Percentiles rank a stretch among this genome's conserved stretches.
Evolutionary conservation across 2,113 vertebrate species (phyloP).

Genomic region (Pao palembangensis): DNA sequence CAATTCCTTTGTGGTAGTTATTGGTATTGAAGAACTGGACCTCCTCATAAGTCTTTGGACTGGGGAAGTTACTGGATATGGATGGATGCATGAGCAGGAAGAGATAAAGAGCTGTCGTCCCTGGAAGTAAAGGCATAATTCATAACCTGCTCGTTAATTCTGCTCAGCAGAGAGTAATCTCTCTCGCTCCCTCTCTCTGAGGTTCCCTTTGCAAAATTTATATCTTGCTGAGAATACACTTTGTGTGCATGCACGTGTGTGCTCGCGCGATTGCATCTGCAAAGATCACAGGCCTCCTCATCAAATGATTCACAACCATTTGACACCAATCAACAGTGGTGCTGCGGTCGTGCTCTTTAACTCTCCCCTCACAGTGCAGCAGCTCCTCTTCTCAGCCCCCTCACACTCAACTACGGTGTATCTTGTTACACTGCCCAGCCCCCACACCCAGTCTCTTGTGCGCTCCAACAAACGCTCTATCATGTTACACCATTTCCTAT

Average conservation of each 20-base stretch:
- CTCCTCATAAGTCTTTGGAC: slow-evolving; percentile 96
- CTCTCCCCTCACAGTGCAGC: background rate
- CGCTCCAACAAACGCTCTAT: slow-evolving; percentile 2
- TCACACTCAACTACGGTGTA: background rate
- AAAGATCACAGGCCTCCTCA: slow-evolving; percentile 46
- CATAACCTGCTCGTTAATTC: slow-evolving; percentile 61
- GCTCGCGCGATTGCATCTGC: slow-evolving; percentile 5
- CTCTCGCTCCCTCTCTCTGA: background rate
- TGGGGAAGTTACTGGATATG: slow-evolving; percentile 97
- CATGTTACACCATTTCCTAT: slow-evolving; percentile 18
- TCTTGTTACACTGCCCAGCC: background rate
- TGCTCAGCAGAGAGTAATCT: slow-evolving; percentile 37
- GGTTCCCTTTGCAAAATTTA: slow-evolving; percentile 40
- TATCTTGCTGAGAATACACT: slow-evolving; percentile 44
- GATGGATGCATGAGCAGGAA: slow-evolving; percentile 98
- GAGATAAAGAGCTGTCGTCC: slow-evolving; percentile 96
- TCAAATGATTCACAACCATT: slow-evolving; percentile 65
- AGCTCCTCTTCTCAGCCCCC: background rate
- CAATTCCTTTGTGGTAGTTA: slow-evolving; percentile 99
- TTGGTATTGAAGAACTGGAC: slow-evolving; percentile 99
- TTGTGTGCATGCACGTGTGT: slow-evolving; percentile 13
- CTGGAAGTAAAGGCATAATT: slow-evolving; percentile 79
- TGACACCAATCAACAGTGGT: slow-evolving; percentile 70
- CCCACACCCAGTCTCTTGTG: background rate
- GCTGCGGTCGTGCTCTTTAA: slow-evolving; percentile 38